These are phyloP conservation scores for Ladona fulva DNA, from an alignment of 1,140 invertebrate genomes.

Conservation along the genomic window DNA sequence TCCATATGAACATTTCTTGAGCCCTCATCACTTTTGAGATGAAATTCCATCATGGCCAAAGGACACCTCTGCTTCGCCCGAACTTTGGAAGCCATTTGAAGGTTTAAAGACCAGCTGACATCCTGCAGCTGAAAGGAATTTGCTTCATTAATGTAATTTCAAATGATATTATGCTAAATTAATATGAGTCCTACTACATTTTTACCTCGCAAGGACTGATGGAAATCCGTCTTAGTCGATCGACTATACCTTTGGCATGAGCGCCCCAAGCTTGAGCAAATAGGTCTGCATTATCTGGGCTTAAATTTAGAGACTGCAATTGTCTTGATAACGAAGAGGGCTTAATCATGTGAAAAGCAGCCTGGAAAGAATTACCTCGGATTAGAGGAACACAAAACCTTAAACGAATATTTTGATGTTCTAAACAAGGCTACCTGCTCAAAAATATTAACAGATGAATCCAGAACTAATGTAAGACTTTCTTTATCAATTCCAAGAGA, in stretches of 20 bases:
- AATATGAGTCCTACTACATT: too few species aligned
- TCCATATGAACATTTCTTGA: not conserved
- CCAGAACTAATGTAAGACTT: conserved; percentile 29
- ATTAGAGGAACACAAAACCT: not conserved
- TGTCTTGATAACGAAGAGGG: not conserved
- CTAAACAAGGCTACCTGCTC: not conserved
- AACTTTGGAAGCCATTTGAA: not conserved
- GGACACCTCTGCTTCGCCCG: not conserved
- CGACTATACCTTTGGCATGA: not conserved
- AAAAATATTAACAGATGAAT: conserved; percentile 22
- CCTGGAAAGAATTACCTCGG: not conserved
- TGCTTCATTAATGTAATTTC: too few species aligned
- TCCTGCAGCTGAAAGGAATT: not conserved
- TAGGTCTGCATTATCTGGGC: not conserved
- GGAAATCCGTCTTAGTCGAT: not conserved
- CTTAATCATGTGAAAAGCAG: not conserved
- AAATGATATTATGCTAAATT: too few species aligned
- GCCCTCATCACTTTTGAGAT: not conserved
- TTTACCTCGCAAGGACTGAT: not conserved
- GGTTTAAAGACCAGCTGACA: not conserved
- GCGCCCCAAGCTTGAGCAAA: not conserved
- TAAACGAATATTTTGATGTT: not conserved
- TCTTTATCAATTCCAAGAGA: conserved; percentile 32
- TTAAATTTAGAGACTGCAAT: not conserved
- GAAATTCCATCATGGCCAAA: not conserved